These are phyloP conservation scores for Kobus ellipsiprymnus DNA, from an alignment of 2,113 vertebrate genomes.

Conservation along the genomic window DNA sequence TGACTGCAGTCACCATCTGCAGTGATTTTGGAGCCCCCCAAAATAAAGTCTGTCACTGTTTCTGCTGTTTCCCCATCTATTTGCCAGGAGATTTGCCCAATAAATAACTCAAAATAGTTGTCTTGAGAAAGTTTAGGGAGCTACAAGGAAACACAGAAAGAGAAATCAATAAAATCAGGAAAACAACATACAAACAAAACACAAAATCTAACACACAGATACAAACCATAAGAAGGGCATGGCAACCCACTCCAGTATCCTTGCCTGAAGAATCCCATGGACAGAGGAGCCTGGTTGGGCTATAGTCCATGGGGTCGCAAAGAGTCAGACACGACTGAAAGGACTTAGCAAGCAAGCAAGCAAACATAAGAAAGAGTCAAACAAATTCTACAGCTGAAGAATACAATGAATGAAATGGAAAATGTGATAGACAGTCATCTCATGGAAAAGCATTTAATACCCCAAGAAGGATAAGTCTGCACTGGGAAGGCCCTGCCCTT, in stretches of 20 bases:
- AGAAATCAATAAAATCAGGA: too few species aligned
- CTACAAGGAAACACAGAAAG: background rate
- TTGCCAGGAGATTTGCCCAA: background rate
- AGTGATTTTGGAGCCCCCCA: fast-evolving
- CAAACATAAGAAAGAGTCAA: background rate
- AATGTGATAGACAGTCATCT: background rate
- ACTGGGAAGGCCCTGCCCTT: background rate
- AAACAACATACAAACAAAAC: background rate
- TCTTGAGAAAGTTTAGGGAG: background rate
- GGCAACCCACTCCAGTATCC: background rate
- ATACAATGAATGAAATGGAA: background rate
- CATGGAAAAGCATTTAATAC: background rate
- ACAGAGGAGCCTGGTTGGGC: background rate
- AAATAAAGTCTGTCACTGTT: background rate
- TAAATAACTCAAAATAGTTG: background rate
- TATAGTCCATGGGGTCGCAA: background rate
- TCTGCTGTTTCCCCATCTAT: background rate
- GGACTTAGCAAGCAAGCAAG: background rate
- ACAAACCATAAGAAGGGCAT: background rate
- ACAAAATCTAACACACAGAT: background rate
- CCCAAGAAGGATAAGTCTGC: background rate
- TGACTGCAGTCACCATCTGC: background rate
- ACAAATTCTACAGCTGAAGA: background rate
- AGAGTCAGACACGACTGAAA: background rate
- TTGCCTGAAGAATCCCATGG: background rate